These are phyloP conservation scores for Cathartes aura DNA, from an alignment of 2,113 vertebrate genomes.

Conservation along the genomic window DNA sequence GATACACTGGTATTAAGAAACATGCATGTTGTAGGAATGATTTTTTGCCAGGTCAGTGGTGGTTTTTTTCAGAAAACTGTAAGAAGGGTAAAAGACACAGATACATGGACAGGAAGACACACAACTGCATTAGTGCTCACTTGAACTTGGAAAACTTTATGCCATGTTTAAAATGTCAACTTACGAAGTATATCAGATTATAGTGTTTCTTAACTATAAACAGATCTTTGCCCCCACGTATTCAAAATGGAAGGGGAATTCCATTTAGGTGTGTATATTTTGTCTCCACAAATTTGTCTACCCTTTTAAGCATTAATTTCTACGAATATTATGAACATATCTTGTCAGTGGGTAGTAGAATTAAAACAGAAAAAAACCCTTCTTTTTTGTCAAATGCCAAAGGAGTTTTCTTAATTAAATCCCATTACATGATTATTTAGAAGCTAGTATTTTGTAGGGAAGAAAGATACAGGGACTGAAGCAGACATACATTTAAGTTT, in stretches of 20 bases:
- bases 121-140: neutral
- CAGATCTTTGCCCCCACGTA: neutral
- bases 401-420: neutral
- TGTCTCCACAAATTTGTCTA: neutral
- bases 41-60: neutral
- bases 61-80: neutral
- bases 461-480: neutral
- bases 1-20: neutral
- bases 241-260: neutral
- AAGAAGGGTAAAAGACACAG: neutral
- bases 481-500: neutral
- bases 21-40: neutral
- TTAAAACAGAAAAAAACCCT: neutral
- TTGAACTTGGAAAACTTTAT: neutral
- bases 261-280: neutral
- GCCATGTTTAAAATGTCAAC: neutral
- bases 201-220: neutral
- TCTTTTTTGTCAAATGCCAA: neutral
- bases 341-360: neutral
- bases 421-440: neutral
- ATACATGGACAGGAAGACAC: neutral
- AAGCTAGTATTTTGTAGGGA: neutral
- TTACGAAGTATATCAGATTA: neutral
- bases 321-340: neutral
- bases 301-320: neutral